These are phyloP conservation scores for Sipha maydis DNA, from an alignment of 2,888 invertebrate species.

Conservation along the genomic window DNA sequence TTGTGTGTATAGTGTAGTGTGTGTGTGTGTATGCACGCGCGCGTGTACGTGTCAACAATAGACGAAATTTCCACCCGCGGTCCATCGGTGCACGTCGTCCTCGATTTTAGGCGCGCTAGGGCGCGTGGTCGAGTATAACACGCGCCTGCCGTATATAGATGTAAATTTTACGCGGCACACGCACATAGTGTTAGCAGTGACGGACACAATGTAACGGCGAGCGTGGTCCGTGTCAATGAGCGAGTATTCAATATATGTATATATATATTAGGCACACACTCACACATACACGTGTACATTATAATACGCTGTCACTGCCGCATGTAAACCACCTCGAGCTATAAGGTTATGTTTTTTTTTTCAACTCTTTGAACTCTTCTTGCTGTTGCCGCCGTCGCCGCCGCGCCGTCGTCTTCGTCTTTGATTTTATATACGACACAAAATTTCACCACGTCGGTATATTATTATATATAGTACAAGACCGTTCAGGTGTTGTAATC, in stretches of 20 bases:
- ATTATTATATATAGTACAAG: too few species aligned
- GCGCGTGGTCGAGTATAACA: background rate
- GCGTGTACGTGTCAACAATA: slow-evolving; percentile 23
- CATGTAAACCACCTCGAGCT: slow-evolving; percentile 54
- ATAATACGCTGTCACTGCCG: slow-evolving; percentile 42
- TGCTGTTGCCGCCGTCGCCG: slow-evolving; percentile 32
- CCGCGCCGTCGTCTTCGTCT: background rate
- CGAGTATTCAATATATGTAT: background rate
- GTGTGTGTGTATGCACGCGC: background rate
- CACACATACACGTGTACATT: slow-evolving; percentile 3
- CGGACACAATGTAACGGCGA: slow-evolving; percentile 37
- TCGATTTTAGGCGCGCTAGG: background rate
- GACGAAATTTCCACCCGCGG: slow-evolving; percentile 12
- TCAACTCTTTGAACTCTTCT: slow-evolving; percentile 51
- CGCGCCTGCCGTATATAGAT: slow-evolving; percentile 7
- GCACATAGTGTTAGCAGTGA: slow-evolving; percentile 5
- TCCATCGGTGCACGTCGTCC: background rate
- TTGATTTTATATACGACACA: slow-evolving; percentile 4
- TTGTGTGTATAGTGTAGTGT: too few species aligned
- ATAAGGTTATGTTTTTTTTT: slow-evolving; percentile 12
- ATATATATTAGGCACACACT: background rate
- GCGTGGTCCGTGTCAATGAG: slow-evolving; percentile 47
- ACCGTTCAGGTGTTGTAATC: too few species aligned
- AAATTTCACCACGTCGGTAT: background rate
- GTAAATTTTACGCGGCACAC: background rate